Percentiles rank a stretch among this genome's conserved stretches.
Conservation (phyloP, 1,140 invertebrate species). For the Battus philenor region DNA sequence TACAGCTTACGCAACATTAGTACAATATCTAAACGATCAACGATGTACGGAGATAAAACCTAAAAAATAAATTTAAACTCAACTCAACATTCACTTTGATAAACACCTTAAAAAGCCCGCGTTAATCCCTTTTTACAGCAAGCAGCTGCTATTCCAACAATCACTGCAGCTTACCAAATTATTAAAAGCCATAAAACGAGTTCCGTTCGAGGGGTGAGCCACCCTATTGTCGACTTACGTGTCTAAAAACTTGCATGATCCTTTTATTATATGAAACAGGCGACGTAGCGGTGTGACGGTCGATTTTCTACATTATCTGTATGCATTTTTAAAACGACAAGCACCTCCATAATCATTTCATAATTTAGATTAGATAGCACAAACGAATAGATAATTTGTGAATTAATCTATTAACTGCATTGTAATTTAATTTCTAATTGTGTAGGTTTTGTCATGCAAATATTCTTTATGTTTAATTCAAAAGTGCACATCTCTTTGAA, state of each 20-base stretch:
- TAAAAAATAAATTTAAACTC: constrained; percentile 35
- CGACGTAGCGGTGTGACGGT: constrained; percentile 30
- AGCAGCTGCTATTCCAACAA: constrained; percentile 64
- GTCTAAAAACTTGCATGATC: constrained; percentile 56
- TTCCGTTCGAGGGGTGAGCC: constrained; percentile 63
- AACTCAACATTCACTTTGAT: constrained; percentile 33
- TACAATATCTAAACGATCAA: too few species aligned
- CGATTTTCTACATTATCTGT: constrained; percentile 33
- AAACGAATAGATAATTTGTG: too few species aligned
- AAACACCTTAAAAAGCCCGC: constrained; percentile 39
- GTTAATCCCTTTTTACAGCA: constrained; percentile 52
- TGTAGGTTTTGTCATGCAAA: too few species aligned
- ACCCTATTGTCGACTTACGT: constrained; percentile 56
- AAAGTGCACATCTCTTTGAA: too few species aligned
- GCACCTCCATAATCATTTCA: too few species aligned
- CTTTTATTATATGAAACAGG: constrained; percentile 59
- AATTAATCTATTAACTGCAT: too few species aligned
- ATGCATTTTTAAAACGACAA: too few species aligned
- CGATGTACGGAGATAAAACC: too few species aligned
- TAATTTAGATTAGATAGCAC: too few species aligned
- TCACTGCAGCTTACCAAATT: constrained; percentile 72
- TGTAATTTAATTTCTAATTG: too few species aligned
- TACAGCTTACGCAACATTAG: too few species aligned
- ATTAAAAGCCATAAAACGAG: constrained; percentile 74
- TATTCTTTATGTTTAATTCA: too few species aligned